phyloP scores from a whole-genome alignment of 2,888 invertebrate species.

The Notocelia uddmanniana region DNA sequence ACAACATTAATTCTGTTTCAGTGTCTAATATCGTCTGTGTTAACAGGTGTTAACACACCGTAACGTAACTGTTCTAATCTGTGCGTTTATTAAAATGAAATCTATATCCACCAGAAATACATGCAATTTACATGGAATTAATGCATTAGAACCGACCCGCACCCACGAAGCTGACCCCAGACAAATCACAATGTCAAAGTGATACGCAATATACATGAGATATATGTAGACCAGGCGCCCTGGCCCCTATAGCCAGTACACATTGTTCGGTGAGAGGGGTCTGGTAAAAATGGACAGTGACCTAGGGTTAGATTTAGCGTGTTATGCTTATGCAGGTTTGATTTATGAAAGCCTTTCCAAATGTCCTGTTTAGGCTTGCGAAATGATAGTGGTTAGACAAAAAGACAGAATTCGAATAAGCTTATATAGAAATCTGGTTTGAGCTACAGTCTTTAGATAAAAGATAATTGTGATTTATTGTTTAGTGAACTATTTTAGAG shows the following conservation, averaged over 20 bases:
- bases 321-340: constrained; percentile 27
- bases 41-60: no score
- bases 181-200: constrained; percentile 45
- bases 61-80: constrained; percentile 5
- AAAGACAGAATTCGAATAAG: constrained; percentile 21
- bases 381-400: constrained; percentile 5
- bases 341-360: constrained; percentile 32
- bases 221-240: constrained; percentile 19
- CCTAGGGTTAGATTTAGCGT: constrained; percentile 29
- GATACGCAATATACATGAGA: constrained; percentile 25
- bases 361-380: constrained; percentile 17
- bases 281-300: constrained; percentile 4
- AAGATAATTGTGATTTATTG: constrained; percentile 21
- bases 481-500: not conserved
- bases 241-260: not conserved
- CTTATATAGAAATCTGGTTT: not conserved
- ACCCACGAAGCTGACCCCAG: constrained; percentile 39
- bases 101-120: constrained; percentile 29
- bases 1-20: no score
- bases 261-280: not conserved
- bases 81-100: constrained; percentile 5
- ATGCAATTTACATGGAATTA: constrained; percentile 30
- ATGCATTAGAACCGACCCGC: constrained; percentile 37
- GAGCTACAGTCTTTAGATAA: constrained; percentile 8
- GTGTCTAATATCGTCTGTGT: no score